Base-by-base conservation (phyloP, 2,888 invertebrate genomes). In the Dioctria rufipes region DNA sequence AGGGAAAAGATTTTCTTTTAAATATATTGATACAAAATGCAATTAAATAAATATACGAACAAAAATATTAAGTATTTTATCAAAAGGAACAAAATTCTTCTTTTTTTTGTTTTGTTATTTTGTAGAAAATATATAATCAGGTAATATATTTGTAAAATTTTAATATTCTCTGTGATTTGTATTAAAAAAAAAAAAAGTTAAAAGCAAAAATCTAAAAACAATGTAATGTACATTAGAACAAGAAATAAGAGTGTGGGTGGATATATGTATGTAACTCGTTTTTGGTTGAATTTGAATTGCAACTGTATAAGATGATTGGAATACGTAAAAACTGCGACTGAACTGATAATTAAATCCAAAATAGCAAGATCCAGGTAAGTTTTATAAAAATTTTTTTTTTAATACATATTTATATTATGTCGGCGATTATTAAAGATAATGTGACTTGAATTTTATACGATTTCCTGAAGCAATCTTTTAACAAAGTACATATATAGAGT, bases 81-180 rank as follows among this genome's bases (percentile, higher is more conserved):
- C 25, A 25, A 25, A 25, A 11, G 11, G 54, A 54, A 25, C 25
- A 25, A 25, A 54, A 11, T 54, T 54, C 11, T 54, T 54, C n/a
- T 54, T 54, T n/a, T 54, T 54, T n/a, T 54, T 54, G 4, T 54
- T 54, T 54, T 54, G 4, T 54, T 11, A 25, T 43, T 73, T 73
- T 58, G 40, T 58, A 73, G 58, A 58, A 58, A 42, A 73, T 46
- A 43, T 67, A 46, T 73, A 73, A 73, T 58, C 58, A 54, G 11
- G 54, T 54, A 54, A 6, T 11, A 54, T 54, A 54, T 54, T n/a
- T 54, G 4, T 54, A 54, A 54, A 54, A 54, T 54, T 11, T n/a
- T 11, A 54, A 54, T 54, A 54, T 54, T 69, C 69, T 69, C 69
- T 69, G 69, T 69, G 69, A 69, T 69, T 69, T 69, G 51, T 69